Conservation (phyloP, 2,797 vertebrate genomes). For the Helostoma temminkii region DNA sequence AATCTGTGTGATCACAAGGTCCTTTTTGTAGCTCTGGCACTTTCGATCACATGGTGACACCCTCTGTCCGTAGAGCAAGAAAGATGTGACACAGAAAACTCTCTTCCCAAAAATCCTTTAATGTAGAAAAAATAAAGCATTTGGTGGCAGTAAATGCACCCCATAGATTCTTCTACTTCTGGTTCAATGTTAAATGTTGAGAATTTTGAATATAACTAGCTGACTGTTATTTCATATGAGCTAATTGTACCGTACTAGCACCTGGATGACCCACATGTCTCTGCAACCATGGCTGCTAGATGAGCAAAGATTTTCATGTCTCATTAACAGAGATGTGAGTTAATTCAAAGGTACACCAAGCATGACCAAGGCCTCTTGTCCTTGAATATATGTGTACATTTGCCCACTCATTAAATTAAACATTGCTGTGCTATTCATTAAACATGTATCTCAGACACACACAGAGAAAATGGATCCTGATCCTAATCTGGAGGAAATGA, state of each 20-base stretch:
- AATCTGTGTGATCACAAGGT: no score
- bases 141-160: background rate
- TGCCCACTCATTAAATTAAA: conserved; percentile 62
- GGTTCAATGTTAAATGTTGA: background rate
- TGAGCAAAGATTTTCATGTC: conserved; percentile 48
- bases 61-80: no score
- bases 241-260: conserved; percentile 2
- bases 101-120: no score
- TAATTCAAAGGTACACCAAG: conserved; percentile 40
- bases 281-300: conserved; percentile 21
- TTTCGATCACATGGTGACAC: no score
- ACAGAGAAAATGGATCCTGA: conserved; percentile 50
- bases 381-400: conserved; percentile 52
- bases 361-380: conserved; percentile 31
- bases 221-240: conserved; percentile 21
- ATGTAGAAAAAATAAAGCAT: no score
- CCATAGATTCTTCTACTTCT: background rate
- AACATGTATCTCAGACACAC: conserved; percentile 33
- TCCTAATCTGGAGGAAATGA: conserved; percentile 60
- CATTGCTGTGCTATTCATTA: conserved; percentile 58
- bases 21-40: no score
- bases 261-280: conserved; percentile 35
- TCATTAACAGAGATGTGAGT: conserved; percentile 48
- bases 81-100: no score
- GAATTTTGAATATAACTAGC: background rate